Percentiles rank a stretch among this genome's conserved stretches.
These are phyloP conservation scores for Bradypus variegatus DNA, from an alignment of 2,797 vertebrate species.

Conservation along the genomic window DNA sequence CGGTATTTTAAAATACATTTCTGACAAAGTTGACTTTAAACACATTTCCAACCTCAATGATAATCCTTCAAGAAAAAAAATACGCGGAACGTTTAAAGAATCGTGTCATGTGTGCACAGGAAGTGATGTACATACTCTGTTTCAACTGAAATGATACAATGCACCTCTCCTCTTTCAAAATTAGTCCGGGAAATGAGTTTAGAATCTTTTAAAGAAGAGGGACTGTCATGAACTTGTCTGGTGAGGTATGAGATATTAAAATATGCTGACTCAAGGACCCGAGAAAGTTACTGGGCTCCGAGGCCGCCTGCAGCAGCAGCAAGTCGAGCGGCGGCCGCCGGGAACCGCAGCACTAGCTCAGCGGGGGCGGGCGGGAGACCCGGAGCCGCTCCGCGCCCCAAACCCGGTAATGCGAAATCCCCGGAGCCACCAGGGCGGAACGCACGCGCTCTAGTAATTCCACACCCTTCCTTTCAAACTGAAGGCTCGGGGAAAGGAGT, in stretches of 20 bases:
- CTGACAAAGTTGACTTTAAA: background rate
- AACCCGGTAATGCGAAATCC: background rate
- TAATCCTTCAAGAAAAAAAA: background rate
- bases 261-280: fast-evolving
- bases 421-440: background rate
- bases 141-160: background rate
- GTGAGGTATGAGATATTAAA: background rate
- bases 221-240: background rate
- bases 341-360: background rate
- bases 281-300: background rate
- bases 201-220: background rate
- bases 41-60: background rate
- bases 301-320: background rate
- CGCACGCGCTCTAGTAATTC: slow-evolving; percentile 39
- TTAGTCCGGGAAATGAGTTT: background rate
- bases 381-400: background rate
- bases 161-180: background rate
- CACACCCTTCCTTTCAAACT: slow-evolving; percentile 25
- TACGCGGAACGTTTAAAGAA: background rate
- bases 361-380: too few relatives aligned
- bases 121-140: background rate
- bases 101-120: background rate
- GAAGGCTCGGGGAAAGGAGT: background rate
- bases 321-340: background rate
- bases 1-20: background rate